Evolutionary conservation across 2,113 vertebrate genomes (phyloP).

Genomic region (Alaudala cheleensis): DNA sequence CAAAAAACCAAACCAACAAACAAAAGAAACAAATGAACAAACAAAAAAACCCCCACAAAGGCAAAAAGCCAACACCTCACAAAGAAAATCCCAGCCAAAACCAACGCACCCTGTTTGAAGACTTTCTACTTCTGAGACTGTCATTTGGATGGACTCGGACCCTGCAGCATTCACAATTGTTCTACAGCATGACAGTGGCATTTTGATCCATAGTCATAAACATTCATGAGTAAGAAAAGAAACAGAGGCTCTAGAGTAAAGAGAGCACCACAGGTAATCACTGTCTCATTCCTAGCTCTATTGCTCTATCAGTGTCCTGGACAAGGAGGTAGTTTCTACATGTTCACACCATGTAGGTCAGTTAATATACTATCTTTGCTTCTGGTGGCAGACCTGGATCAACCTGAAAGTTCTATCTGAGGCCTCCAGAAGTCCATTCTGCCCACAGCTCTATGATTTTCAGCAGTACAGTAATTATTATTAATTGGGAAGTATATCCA

Average conservation of each 20-base stretch:
- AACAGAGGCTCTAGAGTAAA: not conserved
- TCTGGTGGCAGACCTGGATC: not conserved
- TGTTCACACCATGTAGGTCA: not conserved
- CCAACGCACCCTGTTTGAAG: not conserved
- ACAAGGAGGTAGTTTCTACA: not conserved
- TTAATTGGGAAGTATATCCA: not conserved
- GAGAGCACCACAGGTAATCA: not conserved
- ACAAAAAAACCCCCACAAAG: not conserved
- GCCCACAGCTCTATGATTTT: not conserved
- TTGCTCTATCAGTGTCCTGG: accelerated
- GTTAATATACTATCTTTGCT: not conserved
- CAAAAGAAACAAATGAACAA: not conserved
- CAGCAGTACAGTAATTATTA: not conserved
- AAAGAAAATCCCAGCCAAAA: not conserved
- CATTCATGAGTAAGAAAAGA: not conserved
- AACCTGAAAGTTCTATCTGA: not conserved
- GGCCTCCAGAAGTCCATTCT: not conserved
- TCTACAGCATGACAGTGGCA: not conserved
- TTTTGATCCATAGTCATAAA: not conserved
- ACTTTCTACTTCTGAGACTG: not conserved
- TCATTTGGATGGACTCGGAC: not conserved
- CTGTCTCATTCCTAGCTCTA: not conserved
- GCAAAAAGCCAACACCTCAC: not conserved
- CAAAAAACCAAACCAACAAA: not conserved
- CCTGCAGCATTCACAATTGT: not conserved